A percentile compares a stretch with the other conserved stretches of the same genome.
These are phyloP conservation scores for Dryobota labecula DNA, from an alignment of 2,888 invertebrate genomes.

Conservation along the genomic window DNA sequence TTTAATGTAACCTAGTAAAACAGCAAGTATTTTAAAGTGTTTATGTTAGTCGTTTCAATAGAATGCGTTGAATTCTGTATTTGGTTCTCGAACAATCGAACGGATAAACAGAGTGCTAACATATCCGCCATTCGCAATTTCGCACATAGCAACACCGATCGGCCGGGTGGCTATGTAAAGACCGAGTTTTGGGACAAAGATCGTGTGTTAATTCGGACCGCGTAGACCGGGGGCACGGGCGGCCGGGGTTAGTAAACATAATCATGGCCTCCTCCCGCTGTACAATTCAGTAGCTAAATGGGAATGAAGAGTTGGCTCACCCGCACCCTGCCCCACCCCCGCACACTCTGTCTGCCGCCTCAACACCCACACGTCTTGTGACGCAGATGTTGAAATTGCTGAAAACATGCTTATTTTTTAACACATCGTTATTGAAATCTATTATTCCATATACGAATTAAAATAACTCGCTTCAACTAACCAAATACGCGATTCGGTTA, in stretches of 20 bases:
- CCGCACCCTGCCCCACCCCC: slow-evolving; percentile 77
- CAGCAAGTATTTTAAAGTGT: slow-evolving; percentile 11
- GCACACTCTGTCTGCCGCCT: slow-evolving; percentile 76
- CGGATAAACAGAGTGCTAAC: slow-evolving; percentile 51
- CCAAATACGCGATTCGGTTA: background rate
- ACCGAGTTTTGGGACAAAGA: slow-evolving; percentile 83
- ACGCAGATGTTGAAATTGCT: slow-evolving; percentile 76
- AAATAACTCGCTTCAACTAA: slow-evolving; percentile 11
- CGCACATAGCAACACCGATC: slow-evolving; percentile 73
- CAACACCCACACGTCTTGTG: slow-evolving; percentile 83
- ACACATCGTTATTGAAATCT: slow-evolving; percentile 47
- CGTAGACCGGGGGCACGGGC: slow-evolving; percentile 82
- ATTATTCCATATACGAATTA: slow-evolving; percentile 41
- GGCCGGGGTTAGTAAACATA: slow-evolving; percentile 88
- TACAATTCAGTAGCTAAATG: slow-evolving; percentile 89
- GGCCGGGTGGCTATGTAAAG: slow-evolving; percentile 71
- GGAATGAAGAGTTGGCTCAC: slow-evolving; percentile 86
- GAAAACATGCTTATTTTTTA: slow-evolving; percentile 65
- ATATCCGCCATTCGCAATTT: slow-evolving; percentile 66
- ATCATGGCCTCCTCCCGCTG: slow-evolving; percentile 87
- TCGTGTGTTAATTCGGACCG: slow-evolving; percentile 88
- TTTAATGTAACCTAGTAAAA: slow-evolving; percentile 17
- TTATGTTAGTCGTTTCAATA: slow-evolving; percentile 30
- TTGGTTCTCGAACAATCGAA: slow-evolving; percentile 59
- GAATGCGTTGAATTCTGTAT: slow-evolving; percentile 34